Base-by-base conservation (phyloP, 2,797 vertebrate genomes). In the Heliangelus exortis region DNA sequence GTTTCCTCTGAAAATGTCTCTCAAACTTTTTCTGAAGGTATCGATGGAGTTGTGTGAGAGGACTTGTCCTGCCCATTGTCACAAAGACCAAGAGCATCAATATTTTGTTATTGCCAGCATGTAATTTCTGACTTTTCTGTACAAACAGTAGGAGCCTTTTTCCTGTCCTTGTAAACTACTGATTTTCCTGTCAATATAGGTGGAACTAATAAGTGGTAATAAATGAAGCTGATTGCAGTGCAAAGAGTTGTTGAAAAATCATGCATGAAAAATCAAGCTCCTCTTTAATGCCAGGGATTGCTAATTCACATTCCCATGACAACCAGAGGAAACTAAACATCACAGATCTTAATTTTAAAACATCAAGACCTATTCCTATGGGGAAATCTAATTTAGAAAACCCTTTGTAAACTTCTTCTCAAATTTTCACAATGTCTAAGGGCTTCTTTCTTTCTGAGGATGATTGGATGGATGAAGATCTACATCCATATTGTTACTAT, bases 301-400 rank as follows among this genome's bases (percentile, higher is more conserved):
- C 39, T 59, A 29, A 62, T 63, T 67, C 48, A 28, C n/a, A n/a
- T 41, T 84, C 50, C 34, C 12, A 7, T 53, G 33, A 36, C 50
- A 66, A 14, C 59, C 50, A 43, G 62, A 59, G 36, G 54, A 88
- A 88, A 74, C 54, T 3, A 84, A 67, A 41, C 22, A 39, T 47
- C 69, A 22, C 50, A 20, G 5, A 48, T 74, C 53, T 71, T 80
- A 50, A 77, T 48, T 61, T 19, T 21, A 55, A 61, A 17, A 29
- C n/a, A 31, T 43, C 48, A 59, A 77, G 61, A 68, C 0, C 1
- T 67, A 3, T 10, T 22, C 19, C 36, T 65, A 0, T 8, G 12
- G 69, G 67, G 78, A 68, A 89, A 57, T 79, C 28, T 69, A 20
- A 15, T 12, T 1, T 22, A 20, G 61, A 80, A 89, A 87, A 39